phyloP scores from a whole-genome alignment of 2,888 invertebrate species.

The Brassicogethes aeneus region DNA sequence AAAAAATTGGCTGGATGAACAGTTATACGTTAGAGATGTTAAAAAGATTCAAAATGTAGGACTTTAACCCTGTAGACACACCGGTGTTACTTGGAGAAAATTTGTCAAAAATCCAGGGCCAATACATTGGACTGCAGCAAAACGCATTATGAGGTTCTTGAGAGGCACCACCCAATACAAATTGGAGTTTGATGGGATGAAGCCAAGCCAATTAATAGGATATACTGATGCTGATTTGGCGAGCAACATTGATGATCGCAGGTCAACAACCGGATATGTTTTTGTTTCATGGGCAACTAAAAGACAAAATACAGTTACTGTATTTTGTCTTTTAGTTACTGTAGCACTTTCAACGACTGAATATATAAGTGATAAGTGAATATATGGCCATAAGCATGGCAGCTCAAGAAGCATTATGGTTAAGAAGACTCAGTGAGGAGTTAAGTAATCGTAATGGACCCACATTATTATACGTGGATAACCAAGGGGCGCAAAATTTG shows the following conservation, averaged over 20 bases:
- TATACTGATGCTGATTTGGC: conserved; percentile 11
- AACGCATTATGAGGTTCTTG: conserved; percentile 7
- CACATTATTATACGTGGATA: too few species aligned
- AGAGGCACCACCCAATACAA: conserved; percentile 2
- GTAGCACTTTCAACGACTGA: conserved; percentile 6
- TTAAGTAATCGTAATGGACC: neutral
- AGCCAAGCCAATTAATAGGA: conserved; percentile 5
- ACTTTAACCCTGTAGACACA: conserved; percentile 4
- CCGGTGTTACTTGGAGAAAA: conserved; percentile 2
- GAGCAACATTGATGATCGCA: conserved; percentile 6
- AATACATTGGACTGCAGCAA: conserved; percentile 7
- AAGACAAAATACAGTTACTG: too few species aligned
- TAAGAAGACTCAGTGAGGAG: conserved; percentile 8
- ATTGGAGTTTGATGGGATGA: conserved; percentile 1
- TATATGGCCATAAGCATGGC: conserved; percentile 6
- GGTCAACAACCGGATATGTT: conserved; percentile 8
- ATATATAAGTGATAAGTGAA: neutral
- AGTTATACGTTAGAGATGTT: conserved; percentile 5
- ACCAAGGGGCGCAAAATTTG: too few species aligned
- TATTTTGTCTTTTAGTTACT: too few species aligned
- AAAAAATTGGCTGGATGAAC: conserved; percentile 7
- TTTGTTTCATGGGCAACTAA: conserved; percentile 8
- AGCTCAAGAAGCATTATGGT: too few species aligned
- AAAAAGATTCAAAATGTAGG: conserved; percentile 2
- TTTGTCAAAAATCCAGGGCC: conserved; percentile 8